Conservation (phyloP, 2,797 vertebrate species). For the Hippocampus kuda region DNA sequence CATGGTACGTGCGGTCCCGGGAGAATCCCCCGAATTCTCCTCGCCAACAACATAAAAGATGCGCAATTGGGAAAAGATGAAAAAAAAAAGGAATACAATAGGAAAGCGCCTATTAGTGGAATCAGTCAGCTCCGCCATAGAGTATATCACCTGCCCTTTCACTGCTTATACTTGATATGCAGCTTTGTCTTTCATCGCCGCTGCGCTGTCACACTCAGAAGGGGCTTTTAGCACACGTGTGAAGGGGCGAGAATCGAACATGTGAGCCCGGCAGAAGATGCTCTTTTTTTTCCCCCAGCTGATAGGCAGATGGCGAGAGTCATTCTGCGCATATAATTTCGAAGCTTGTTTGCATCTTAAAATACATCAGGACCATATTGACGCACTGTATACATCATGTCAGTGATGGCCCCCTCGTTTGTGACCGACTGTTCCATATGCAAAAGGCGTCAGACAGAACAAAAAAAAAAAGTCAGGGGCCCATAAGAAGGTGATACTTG, state of each 20-base stretch:
- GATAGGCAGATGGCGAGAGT: slow-evolving; percentile 96
- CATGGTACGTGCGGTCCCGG: slow-evolving; percentile 27
- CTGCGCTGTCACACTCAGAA: slow-evolving; percentile 79
- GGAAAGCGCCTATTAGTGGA: slow-evolving; percentile 49
- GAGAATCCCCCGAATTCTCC: slow-evolving; percentile 46
- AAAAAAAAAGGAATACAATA: slow-evolving; percentile 18
- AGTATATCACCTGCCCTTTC: slow-evolving; percentile 39
- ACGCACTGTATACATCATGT: slow-evolving; percentile 97
- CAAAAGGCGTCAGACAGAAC: slow-evolving; percentile 41
- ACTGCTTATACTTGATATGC: slow-evolving; percentile 40
- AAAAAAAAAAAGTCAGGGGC: slow-evolving; percentile 32
- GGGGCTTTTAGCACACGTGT: slow-evolving; percentile 83
- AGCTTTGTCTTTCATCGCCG: slow-evolving; percentile 80
- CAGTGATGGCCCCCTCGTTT: slow-evolving; percentile 74
- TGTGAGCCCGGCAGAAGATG: slow-evolving; percentile 57
- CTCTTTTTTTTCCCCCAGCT: slow-evolving; percentile 73
- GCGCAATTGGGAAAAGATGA: slow-evolving; percentile 11
- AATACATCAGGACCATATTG: slow-evolving; percentile 99
- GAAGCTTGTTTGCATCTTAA: slow-evolving; percentile 99
- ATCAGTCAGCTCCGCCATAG: slow-evolving; percentile 37
- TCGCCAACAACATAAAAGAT: slow-evolving; percentile 52
- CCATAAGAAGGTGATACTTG: slow-evolving; percentile 67
- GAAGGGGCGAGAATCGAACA: slow-evolving; percentile 79
- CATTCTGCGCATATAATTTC: slow-evolving; percentile 96
- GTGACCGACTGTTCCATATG: slow-evolving; percentile 74